Conservation (phyloP, 2,888 invertebrate species). For the Amiota mariae region DNA sequence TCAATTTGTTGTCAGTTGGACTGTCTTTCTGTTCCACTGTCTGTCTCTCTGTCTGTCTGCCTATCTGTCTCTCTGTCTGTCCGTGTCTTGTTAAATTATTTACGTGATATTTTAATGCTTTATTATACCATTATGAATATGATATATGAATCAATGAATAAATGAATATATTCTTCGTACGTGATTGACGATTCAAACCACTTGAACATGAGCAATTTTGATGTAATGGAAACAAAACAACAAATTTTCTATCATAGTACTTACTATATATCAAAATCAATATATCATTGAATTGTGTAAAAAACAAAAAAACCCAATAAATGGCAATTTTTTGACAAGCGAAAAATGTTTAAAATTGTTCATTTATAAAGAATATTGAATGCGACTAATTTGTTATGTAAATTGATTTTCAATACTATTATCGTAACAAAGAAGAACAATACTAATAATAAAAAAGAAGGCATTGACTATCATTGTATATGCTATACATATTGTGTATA, state of each 20-base stretch:
- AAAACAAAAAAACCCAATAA: no score
- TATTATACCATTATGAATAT: slow-evolving; percentile 19
- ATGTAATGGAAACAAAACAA: not conserved
- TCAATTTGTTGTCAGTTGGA: not conserved
- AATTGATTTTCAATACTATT: slow-evolving; percentile 23
- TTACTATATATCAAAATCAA: not conserved
- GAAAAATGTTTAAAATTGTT: no score
- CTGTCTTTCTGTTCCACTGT: not conserved
- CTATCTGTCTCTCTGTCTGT: not conserved
- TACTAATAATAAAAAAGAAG: not conserved
- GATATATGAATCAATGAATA: slow-evolving; percentile 10
- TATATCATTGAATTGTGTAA: no score
- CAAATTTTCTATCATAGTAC: not conserved
- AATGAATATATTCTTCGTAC: slow-evolving; percentile 24
- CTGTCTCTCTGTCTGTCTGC: not conserved
- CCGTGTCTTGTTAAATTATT: slow-evolving; percentile 5
- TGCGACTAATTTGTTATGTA: not conserved
- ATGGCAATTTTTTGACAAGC: no score
- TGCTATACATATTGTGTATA: no score
- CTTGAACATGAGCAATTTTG: not conserved
- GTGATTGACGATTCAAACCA: slow-evolving; percentile 28
- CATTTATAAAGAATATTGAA: not conserved
- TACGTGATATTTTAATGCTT: slow-evolving; percentile 43
- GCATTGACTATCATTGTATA: no score
- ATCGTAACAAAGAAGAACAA: not conserved